A percentile compares a stretch with the other conserved stretches of the same genome.
Conservation (phyloP, 2,797 vertebrate genomes). For the Botia almorhae region DNA sequence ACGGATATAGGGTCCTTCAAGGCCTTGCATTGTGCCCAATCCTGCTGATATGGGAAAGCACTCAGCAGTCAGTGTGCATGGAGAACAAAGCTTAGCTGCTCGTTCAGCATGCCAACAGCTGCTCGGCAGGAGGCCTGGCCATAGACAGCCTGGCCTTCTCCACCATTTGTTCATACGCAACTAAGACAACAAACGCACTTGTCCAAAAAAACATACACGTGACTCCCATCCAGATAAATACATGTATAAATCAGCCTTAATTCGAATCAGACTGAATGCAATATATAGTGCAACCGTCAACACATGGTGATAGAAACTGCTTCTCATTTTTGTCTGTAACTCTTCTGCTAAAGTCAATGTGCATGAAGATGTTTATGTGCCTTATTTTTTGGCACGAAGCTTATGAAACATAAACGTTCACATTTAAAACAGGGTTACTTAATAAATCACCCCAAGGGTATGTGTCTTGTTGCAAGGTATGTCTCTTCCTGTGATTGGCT, state of each 20-base stretch:
- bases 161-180: conserved; percentile 26
- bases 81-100: conserved; percentile 53
- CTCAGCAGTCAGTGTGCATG: conserved; percentile 44
- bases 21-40: conserved; percentile 30
- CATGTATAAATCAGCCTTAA: not conserved
- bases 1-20: conserved; percentile 50
- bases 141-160: conserved; percentile 22
- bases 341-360: too few species aligned
- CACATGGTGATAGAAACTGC: too few species aligned
- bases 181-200: conserved; percentile 32
- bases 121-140: conserved; percentile 53
- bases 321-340: too few species aligned
- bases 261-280: too few species aligned
- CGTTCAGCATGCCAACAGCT: conserved; percentile 66
- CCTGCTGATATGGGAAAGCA: conserved; percentile 60
- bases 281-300: too few species aligned
- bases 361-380: too few species aligned
- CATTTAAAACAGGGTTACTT: too few species aligned
- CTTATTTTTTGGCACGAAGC: too few species aligned
- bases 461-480: too few species aligned
- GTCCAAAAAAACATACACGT: conserved; percentile 13
- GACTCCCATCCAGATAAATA: conserved; percentile 11
- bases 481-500: too few species aligned
- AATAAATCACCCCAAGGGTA: too few species aligned
- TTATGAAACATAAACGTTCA: too few species aligned